These are phyloP conservation scores for Philaenus spumarius DNA, from an alignment of 1,140 invertebrate species.

Conservation along the genomic window DNA sequence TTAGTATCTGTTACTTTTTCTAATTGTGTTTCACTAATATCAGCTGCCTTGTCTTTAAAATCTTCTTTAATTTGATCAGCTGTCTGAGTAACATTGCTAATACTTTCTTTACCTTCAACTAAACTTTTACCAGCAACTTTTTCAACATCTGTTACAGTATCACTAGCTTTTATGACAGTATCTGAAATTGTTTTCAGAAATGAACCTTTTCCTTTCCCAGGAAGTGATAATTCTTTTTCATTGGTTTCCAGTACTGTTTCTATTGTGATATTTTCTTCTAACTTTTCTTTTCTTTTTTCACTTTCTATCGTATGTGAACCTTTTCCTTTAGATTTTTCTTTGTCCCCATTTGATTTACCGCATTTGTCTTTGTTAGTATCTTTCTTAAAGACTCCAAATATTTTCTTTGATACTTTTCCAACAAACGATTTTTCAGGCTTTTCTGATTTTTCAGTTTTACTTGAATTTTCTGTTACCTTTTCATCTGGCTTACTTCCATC, in stretches of 20 bases:
- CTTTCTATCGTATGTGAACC: not conserved
- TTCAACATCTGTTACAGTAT: not conserved
- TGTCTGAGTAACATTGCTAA: no score
- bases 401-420: constrained; percentile 2
- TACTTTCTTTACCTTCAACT: constrained; percentile 29
- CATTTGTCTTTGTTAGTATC: constrained; percentile 5
- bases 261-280: constrained; percentile 11
- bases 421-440: constrained; percentile 13
- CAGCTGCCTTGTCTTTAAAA: no score
- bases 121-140: not conserved
- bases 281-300: constrained; percentile 12
- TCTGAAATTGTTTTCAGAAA: not conserved
- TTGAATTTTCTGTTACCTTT: no score
- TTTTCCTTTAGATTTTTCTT: constrained; percentile 10
- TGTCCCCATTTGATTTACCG: constrained; percentile 6
- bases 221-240: constrained; percentile 10
- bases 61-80: no score
- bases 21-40: no score
- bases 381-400: constrained; percentile 10
- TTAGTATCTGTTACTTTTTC: no score
- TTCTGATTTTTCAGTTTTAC: no score
- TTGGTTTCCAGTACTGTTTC: constrained; percentile 22
- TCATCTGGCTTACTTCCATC: no score
- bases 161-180: not conserved
- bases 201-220: constrained; percentile 34